phyloP scores from a whole-genome alignment of 2,113 vertebrate genomes.

The Percopsis transmontana region DNA sequence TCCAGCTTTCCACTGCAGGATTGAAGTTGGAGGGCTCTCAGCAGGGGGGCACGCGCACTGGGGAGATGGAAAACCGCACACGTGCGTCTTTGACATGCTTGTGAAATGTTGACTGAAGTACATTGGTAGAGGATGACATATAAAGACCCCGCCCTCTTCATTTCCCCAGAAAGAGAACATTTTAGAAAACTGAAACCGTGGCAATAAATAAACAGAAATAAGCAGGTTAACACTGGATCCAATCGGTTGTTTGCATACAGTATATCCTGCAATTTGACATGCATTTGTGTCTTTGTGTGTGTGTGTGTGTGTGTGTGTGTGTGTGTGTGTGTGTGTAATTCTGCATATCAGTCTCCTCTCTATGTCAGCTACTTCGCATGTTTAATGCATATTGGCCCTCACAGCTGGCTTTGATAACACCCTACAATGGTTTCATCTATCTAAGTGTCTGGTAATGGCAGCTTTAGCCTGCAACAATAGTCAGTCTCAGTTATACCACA shows the following conservation, averaged over 20 bases:
- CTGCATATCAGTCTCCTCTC: conserved; percentile 56
- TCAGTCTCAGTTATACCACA: conserved; percentile 83
- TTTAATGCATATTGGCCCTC: conserved; percentile 85
- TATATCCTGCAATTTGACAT: background rate
- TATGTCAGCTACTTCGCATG: conserved; percentile 82
- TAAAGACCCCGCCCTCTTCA: background rate
- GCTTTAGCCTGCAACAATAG: conserved; percentile 72
- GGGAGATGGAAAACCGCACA: conserved; percentile 38
- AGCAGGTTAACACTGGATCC: background rate
- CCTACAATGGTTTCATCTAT: conserved; percentile 89
- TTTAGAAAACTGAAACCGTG: background rate
- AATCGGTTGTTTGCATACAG: background rate
- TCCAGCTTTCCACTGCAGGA: conserved; percentile 53
- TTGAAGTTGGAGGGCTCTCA: conserved; percentile 63
- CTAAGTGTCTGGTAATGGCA: conserved; percentile 84
- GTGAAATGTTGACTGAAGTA: conserved; percentile 30
- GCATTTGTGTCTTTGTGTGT: background rate
- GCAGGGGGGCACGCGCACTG: conserved; percentile 41
- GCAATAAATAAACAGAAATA: background rate
- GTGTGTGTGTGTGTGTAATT: conserved; percentile 67
- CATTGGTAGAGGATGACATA: background rate
- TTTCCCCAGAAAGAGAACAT: background rate
- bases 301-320: conserved; percentile 11
- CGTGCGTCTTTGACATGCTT: conserved; percentile 26
- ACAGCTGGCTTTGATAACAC: conserved; percentile 90